Evolutionary conservation across 2,797 vertebrate species (phyloP).

Genomic region (Linurgus olivaceus): DNA sequence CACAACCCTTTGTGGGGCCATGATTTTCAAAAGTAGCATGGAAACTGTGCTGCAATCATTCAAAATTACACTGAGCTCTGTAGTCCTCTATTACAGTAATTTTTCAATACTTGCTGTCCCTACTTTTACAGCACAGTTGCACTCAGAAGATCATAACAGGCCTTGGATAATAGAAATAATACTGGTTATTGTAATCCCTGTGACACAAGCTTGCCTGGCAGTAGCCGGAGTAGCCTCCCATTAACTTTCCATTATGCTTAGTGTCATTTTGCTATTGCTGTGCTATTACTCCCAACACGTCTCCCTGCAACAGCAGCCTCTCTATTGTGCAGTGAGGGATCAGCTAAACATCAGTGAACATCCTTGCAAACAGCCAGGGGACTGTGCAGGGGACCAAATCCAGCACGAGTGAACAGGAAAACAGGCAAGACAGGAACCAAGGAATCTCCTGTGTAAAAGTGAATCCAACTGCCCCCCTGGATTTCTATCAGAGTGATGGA

Average conservation of each 20-base stretch:
- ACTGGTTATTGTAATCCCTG: conserved; percentile 31
- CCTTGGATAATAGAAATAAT: conserved; percentile 54
- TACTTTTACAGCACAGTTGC: conserved; percentile 32
- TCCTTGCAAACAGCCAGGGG: neutral
- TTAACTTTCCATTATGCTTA: conserved; percentile 44
- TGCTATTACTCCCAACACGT: neutral
- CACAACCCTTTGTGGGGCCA: neutral
- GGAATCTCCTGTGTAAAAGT: neutral
- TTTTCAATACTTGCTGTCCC: conserved; percentile 51
- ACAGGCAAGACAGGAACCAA: neutral
- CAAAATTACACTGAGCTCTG: conserved; percentile 11
- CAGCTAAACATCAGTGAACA: neutral
- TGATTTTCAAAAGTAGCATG: neutral
- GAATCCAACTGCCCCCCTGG: neutral
- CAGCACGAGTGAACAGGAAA: neutral
- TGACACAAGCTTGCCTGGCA: neutral
- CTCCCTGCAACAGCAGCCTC: neutral
- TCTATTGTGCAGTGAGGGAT: neutral
- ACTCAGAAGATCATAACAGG: conserved; percentile 44
- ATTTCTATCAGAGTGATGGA: neutral
- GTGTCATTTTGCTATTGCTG: neutral
- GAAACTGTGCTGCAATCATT: conserved; percentile 29
- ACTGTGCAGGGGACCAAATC: neutral
- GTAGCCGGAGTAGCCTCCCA: conserved; percentile 3
- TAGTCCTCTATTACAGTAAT: conserved; percentile 31